These are phyloP conservation scores for Azorinus chamasolen DNA, from an alignment of 2,888 invertebrate species.

Conservation along the genomic window DNA sequence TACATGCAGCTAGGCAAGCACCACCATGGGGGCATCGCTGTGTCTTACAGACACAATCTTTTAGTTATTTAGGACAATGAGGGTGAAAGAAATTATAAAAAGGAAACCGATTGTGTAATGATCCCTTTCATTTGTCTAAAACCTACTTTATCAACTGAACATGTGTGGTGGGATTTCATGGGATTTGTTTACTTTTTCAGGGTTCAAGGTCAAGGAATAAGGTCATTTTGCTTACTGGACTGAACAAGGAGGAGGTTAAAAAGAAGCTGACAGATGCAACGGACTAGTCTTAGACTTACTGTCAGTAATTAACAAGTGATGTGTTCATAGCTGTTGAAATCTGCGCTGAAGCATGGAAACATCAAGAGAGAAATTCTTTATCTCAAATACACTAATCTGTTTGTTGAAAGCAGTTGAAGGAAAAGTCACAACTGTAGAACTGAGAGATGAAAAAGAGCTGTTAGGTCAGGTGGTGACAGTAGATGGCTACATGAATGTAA, in stretches of 20 bases:
- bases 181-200: conserved; percentile 52
- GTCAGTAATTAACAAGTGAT: no score
- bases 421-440: conserved; percentile 76
- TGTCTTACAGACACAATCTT: no score
- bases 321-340: no score
- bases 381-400: conserved; percentile 75
- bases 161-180: no score
- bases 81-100: no score
- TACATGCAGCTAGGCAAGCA: no score
- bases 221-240: conserved; percentile 58
- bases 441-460: conserved; percentile 77
- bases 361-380: conserved; percentile 70
- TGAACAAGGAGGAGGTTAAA: conserved; percentile 54
- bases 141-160: no score
- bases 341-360: conserved; percentile 69
- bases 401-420: conserved; percentile 79
- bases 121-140: no score
- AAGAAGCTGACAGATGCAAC: conserved; percentile 49
- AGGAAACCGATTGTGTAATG: no score
- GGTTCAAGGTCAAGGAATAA: conserved; percentile 75
- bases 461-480: conserved; percentile 75
- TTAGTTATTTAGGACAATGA: no score
- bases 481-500: conserved; percentile 78
- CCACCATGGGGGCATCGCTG: no score
- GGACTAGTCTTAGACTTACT: no score